Evolutionary conservation across 1,140 invertebrate species (phyloP), one percentile per base, ranked within the genome.

Genomic region (Coenobita brevimanus): DNA sequence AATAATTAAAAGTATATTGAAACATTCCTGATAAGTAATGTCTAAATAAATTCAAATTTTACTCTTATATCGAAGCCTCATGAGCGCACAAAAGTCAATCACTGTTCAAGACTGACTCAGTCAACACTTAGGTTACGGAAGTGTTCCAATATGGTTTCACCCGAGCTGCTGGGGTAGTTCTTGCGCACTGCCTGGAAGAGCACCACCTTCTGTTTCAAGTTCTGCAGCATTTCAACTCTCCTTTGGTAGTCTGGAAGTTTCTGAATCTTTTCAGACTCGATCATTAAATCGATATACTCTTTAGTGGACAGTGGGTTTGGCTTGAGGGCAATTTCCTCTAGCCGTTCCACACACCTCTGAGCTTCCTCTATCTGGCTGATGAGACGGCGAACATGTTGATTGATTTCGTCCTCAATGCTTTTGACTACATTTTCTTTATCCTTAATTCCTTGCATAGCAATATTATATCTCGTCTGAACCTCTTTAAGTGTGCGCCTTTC

Each of bases 221-320:
- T 82, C 15, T 24, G 10, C n/a, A 82, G 62, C 36, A 69, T 17
- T 10, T 82, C 21, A 46, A 82, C 33, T 15, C 80, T 82, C 36
- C 46, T 69, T 13, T 46, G 8, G 27, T 43, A 82, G 62, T 69
- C 50, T 10, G 41, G 80, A 1, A 36, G 60, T 67, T 67, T 69
- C 38, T 82, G 80, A 36, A 69, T 82, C 80, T 82, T 67, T 41
- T 82, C 80, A 6, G 80, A 82, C 41, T 82, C 80, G 24, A 82
- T 82, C 80, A 82, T 82, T 27, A 82, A 41, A n/a, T 82, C 80
- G 50, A 82, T 82, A 41, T 82, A 82, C 62, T 82, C 80, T 64
- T 69, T 67, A 3, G 80, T 82, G 67, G 80, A 69, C 41, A 82
- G 10, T 17, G 80, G 80, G 69, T 82, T 82, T 2, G 80, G 80